A percentile compares a stretch with the other conserved stretches of the same genome.
Conservation (phyloP, 2,888 invertebrate species). For the Siphlonurus alternatus region DNA sequence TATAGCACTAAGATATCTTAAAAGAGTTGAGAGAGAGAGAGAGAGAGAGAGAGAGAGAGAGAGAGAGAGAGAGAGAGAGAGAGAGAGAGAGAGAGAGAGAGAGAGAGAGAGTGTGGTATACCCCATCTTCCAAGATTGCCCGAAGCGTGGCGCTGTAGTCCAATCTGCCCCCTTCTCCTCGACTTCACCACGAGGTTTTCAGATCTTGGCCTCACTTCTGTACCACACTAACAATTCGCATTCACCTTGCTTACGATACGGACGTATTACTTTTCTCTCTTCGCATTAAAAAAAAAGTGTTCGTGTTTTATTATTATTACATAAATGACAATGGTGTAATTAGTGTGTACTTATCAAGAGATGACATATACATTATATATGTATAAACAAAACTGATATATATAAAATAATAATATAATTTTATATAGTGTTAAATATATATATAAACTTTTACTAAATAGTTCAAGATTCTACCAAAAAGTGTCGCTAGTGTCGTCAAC, state of each 20-base stretch:
- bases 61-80: no score
- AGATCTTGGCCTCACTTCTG: no score
- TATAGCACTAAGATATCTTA: no score
- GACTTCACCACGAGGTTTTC: neutral
- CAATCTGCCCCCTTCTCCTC: neutral
- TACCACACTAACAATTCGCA: neutral
- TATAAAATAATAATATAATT: neutral
- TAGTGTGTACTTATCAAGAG: neutral
- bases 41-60: no score
- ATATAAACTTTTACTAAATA: neutral
- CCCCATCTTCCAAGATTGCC: neutral
- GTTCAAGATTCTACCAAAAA: neutral
- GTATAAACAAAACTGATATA: no score
- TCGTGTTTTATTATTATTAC: neutral
- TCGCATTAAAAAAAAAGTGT: neutral
- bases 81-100: no score
- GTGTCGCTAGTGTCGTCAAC: neutral
- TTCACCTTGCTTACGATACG: neutral
- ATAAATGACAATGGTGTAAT: neutral
- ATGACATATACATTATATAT: neutral
- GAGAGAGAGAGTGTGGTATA: no score
- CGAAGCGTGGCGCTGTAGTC: neutral
- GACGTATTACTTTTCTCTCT: neutral
- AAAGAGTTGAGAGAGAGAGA: no score
- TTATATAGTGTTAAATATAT: neutral